Evolutionary conservation across 2,113 vertebrate genomes (phyloP), one percentile per base, ranked within the genome.

Genomic region (Coreoperca whiteheadi): DNA sequence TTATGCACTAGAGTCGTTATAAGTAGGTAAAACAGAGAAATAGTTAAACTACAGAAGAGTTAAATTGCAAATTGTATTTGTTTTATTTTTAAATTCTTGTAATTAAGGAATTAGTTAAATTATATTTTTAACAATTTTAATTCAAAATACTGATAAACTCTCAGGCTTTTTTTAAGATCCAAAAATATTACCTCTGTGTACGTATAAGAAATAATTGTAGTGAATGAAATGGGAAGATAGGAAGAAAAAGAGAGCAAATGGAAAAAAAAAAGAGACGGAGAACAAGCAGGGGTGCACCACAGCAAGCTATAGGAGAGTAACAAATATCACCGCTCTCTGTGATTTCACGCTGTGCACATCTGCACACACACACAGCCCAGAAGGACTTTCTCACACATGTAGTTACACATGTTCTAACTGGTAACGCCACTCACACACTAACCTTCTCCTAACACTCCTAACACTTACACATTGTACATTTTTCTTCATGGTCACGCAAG

Each of bases 361-460:
- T 85, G 28, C 37, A 72, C 61, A 37, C 39, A 78, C 73, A 59
- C 56, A 51, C 37, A 43, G 67, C 90, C 84, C 84, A 77, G 60
- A 61, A 79, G 81, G 53, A 72, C 69, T 50, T 75, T 88, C 37
- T 79, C 67, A 82, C 72, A 78, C 83, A 71, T 77, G 81, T 77
- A 79, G 11, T 80, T 90, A 82, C 79, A 83, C 87, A 76, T 86
- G 77, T 79, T 82, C 67, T 15, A 82, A 81, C 83, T 74, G 73
- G 82, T 79, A 81, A 84, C 85, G 56, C 43, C 64, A 46, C 69
- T 77, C 74, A 14, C 73, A 77, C 73, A 20, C 68, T 11, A 34
- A 39, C 37, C 3, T 6, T 37, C 34, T 37, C n/a, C n/a, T n/a
- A 39, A 79, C 74, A 2, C 54, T 41, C 34, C n/a, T 78, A 50